Conservation (phyloP, 2,113 vertebrate genomes). For the Atrichornis clamosus region DNA sequence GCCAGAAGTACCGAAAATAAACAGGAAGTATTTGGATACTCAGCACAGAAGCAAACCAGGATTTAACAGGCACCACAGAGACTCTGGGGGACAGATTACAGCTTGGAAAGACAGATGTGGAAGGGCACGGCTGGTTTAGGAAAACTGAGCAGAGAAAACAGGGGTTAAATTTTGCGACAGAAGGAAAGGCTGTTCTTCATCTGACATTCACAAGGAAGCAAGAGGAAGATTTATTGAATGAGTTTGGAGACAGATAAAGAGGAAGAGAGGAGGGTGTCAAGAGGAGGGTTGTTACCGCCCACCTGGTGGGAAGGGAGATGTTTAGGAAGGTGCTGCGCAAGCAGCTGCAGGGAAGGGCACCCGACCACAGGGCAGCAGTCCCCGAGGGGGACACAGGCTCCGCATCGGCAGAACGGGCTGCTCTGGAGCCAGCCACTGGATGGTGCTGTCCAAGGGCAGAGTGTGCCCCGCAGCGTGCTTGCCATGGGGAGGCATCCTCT, state of each 20-base stretch:
- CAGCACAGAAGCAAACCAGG: neutral
- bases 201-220: neutral
- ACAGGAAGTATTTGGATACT: slow-evolving; percentile 35
- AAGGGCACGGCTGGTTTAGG: neutral
- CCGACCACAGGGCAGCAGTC: rapidly evolving
- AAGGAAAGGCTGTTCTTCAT: neutral
- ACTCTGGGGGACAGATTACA: neutral
- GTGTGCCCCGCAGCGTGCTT: rapidly evolving
- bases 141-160: neutral
- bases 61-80: neutral
- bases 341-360: neutral
- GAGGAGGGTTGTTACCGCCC: neutral
- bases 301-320: neutral
- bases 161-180: neutral
- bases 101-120: neutral
- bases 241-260: neutral
- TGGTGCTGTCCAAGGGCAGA: neutral
- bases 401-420: neutral
- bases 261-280: neutral
- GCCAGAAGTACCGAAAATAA: slow-evolving; percentile 44
- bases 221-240: neutral
- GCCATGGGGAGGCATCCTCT: neutral
- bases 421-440: neutral
- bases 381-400: neutral
- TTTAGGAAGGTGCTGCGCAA: neutral